Conservation (phyloP, 2,113 vertebrate species). For the Macrotis lagotis region DNA sequence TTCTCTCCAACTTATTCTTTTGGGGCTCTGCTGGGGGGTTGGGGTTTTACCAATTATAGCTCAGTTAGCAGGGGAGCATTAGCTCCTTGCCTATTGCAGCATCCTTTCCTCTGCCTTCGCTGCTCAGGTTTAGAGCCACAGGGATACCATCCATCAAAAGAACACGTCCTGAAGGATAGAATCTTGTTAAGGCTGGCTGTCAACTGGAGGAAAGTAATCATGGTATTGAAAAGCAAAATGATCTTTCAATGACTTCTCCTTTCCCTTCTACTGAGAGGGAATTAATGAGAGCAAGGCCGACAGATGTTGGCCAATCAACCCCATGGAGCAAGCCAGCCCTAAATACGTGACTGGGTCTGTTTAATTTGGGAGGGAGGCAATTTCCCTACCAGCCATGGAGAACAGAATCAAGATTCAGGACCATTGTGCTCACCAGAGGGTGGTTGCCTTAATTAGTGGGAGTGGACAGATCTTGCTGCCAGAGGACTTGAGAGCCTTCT, state of each 20-base stretch:
- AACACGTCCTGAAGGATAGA: constrained; percentile 63
- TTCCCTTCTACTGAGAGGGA: constrained; percentile 52
- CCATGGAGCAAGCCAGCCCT: constrained; percentile 65
- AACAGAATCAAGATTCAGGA: neutral
- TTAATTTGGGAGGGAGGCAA: constrained; percentile 10
- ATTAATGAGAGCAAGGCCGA: constrained; percentile 66
- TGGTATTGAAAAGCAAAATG: constrained; percentile 67
- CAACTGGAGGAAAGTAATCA: constrained; percentile 76
- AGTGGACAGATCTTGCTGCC: neutral
- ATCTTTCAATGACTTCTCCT: constrained; percentile 55
- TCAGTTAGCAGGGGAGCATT: constrained; percentile 19
- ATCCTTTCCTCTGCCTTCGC: constrained; percentile 28
- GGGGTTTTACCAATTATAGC: constrained; percentile 55
- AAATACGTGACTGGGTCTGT: constrained; percentile 54
- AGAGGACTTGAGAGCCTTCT: constrained; percentile 40
- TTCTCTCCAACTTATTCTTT: constrained; percentile 46
- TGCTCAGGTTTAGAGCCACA: constrained; percentile 68
- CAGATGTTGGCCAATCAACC: constrained; percentile 57
- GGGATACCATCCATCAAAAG: constrained; percentile 73
- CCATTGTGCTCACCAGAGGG: neutral
- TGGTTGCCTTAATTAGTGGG: neutral
- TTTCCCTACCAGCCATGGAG: neutral
- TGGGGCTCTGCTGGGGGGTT: neutral
- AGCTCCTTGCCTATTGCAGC: neutral
- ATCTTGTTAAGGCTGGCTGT: constrained; percentile 76